Percentiles rank a stretch among this genome's conserved stretches.
phyloP scores from a whole-genome alignment of 2,113 vertebrate genomes.

The Urocitellus parryii region DNA sequence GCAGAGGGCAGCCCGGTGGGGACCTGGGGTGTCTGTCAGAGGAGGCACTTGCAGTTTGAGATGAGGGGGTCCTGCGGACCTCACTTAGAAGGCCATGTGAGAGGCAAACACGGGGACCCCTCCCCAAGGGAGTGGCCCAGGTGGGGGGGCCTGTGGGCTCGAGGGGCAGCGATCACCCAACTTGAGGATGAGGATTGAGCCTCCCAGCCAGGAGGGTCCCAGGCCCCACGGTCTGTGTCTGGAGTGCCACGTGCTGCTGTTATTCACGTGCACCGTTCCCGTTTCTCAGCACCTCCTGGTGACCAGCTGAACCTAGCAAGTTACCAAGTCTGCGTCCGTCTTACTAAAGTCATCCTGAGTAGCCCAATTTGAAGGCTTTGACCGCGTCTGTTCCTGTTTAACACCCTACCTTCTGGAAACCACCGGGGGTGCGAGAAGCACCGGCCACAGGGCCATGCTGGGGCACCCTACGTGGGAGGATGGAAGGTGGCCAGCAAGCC shows the following conservation, averaged over 20 bases:
- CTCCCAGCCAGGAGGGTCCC: not conserved
- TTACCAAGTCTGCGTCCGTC: not conserved
- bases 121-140: not conserved
- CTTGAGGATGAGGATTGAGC: not conserved
- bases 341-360: not conserved
- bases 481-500: too few relatives aligned
- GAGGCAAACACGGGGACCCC: rapidly evolving
- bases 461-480: too few relatives aligned
- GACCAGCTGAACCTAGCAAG: not conserved
- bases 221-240: not conserved
- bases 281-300: too few relatives aligned
- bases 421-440: too few relatives aligned
- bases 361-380: not conserved
- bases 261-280: too few relatives aligned
- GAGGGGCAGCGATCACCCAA: rapidly evolving
- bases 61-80: not conserved
- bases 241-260: too few relatives aligned
- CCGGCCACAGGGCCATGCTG: too few relatives aligned
- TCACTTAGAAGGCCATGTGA: not conserved
- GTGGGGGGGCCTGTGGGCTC: not conserved
- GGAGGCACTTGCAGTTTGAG: not conserved
- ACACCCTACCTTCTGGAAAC: too few relatives aligned
- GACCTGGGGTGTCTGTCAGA: too few relatives aligned
- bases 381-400: not conserved
- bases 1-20: not conserved